phyloP scores from a whole-genome alignment of 2,888 invertebrate species.

The Phytoseiulus persimilis region DNA sequence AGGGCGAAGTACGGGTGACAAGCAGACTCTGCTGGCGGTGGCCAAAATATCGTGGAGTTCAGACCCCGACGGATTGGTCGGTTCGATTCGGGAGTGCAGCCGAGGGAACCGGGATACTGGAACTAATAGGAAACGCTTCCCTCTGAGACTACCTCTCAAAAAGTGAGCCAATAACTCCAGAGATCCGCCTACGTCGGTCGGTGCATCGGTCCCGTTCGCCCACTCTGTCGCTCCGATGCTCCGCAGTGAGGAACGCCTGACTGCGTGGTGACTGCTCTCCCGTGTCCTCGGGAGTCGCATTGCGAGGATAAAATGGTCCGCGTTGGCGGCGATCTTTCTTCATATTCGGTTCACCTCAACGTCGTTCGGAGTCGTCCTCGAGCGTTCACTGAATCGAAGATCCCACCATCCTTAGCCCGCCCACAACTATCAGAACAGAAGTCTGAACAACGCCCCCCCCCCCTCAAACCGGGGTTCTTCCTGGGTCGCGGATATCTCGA shows the following conservation, averaged over 20 bases:
- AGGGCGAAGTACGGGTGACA: too few species aligned
- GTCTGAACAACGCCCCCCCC: too few species aligned
- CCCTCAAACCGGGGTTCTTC: too few species aligned
- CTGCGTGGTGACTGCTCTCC: neutral
- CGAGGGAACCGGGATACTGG: neutral
- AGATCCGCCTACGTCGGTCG: neutral
- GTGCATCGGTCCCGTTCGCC: neutral
- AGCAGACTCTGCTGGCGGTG: neutral
- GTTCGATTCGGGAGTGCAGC: neutral
- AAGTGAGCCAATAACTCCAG: neutral
- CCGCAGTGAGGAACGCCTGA: neutral
- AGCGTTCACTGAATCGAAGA: too few species aligned
- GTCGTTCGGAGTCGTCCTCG: too few species aligned
- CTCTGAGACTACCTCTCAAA: neutral
- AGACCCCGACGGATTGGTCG: neutral
- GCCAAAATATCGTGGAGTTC: neutral
- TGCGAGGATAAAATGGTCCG: too few species aligned
- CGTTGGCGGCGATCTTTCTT: too few species aligned
- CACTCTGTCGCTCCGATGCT: neutral
- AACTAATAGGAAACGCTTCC: conserved; percentile 5
- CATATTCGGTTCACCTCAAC: too few species aligned
- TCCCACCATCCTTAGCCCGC: too few species aligned
- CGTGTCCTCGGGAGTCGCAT: too few species aligned
- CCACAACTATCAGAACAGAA: too few species aligned
- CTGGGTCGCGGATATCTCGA: too few species aligned